Percentiles rank a stretch among this genome's conserved stretches.
These are phyloP conservation scores for Falco peregrinus DNA, from an alignment of 2,797 vertebrate genomes.

Conservation along the genomic window DNA sequence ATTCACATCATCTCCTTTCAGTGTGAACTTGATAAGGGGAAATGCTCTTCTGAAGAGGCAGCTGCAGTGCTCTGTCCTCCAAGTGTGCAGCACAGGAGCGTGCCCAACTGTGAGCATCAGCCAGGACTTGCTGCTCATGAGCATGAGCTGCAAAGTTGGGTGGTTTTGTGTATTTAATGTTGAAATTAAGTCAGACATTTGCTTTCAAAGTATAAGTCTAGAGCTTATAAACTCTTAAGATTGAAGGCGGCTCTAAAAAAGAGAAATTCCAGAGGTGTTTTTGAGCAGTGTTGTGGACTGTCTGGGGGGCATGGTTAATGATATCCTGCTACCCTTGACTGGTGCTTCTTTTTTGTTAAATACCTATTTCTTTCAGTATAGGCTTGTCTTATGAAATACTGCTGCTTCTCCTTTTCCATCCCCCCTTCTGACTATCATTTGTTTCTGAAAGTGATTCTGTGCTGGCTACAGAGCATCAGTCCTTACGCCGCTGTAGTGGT, in stretches of 20 bases:
- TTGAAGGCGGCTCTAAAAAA: background rate
- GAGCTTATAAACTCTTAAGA: background rate
- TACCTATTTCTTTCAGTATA: background rate
- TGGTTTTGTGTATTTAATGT: background rate
- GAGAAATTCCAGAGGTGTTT: background rate
- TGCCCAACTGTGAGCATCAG: background rate
- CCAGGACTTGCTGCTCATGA: background rate
- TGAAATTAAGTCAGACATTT: background rate
- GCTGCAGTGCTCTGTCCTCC: background rate
- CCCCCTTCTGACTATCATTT: fast-evolving
- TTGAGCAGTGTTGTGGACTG: background rate
- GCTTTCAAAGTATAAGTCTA: background rate
- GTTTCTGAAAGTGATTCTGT: background rate
- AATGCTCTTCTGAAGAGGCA: background rate
- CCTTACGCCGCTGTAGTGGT: background rate
- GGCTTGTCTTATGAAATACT: background rate
- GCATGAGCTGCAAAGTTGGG: background rate
- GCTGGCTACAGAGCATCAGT: background rate
- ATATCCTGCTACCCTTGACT: background rate
- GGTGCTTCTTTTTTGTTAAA: background rate
- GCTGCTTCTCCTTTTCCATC: background rate
- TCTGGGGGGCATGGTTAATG: background rate
- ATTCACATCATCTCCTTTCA: background rate
- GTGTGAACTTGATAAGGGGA: background rate
- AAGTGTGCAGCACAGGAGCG: fast-evolving